These are phyloP conservation scores for Ceuthmochares aereus DNA, from an alignment of 2,113 vertebrate genomes.

Conservation along the genomic window DNA sequence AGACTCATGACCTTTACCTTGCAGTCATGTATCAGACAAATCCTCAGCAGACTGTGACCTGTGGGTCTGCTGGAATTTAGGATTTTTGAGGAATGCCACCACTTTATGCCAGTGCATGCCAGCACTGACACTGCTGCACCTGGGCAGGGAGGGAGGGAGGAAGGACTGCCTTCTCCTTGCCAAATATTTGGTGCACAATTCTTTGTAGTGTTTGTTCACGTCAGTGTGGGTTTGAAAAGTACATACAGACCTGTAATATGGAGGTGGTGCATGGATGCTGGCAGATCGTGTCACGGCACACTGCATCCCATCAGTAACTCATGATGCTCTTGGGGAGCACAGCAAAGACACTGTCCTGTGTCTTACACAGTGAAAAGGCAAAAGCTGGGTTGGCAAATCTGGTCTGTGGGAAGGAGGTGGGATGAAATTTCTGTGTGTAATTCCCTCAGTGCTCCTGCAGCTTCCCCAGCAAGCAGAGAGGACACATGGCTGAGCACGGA, in stretches of 20 bases:
- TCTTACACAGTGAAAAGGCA: neutral
- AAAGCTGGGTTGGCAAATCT: neutral
- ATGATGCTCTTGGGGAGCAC: fast-evolving
- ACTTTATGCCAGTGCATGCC: neutral
- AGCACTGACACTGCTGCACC: neutral
- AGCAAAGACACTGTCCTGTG: fast-evolving
- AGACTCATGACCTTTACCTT: neutral
- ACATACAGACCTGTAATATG: neutral
- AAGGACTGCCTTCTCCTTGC: neutral
- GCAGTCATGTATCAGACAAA: neutral
- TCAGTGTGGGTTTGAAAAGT: neutral
- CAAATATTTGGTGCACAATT: neutral
- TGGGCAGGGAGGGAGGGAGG: neutral
- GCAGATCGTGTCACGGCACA: neutral
- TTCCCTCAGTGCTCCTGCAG: neutral
- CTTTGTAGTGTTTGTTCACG: neutral
- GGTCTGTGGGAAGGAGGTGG: neutral
- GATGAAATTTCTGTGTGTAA: fast-evolving
- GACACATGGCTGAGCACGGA: neutral
- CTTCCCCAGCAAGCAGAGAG: neutral
- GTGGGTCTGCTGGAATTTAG: neutral
- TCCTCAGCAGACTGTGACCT: neutral
- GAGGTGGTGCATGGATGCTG: neutral
- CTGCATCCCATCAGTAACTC: fast-evolving
- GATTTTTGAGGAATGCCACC: neutral